These are phyloP conservation scores for Pantherophis guttatus DNA, from an alignment of 2,113 vertebrate species.

Conservation along the genomic window DNA sequence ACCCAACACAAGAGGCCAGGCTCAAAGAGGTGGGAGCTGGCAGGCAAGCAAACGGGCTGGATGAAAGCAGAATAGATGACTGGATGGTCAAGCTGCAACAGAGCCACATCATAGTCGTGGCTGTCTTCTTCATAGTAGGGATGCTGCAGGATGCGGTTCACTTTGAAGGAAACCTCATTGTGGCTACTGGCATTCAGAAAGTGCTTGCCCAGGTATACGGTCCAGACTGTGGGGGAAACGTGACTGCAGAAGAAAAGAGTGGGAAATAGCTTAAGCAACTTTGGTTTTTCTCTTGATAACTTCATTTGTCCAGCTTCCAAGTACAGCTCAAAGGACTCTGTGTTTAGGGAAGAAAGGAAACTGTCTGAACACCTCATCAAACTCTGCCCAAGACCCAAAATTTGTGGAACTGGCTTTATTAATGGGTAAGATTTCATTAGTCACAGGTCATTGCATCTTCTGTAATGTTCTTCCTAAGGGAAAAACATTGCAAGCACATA, in stretches of 20 bases:
- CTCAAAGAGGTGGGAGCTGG: slow-evolving; percentile 81
- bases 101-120: slow-evolving; percentile 88
- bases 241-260: slow-evolving; percentile 63
- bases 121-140: slow-evolving; percentile 84
- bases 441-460: neutral
- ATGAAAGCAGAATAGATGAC: slow-evolving; percentile 71
- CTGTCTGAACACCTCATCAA: neutral
- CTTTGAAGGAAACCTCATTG: slow-evolving; percentile 80
- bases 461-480: neutral
- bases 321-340: neutral
- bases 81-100: slow-evolving; percentile 83
- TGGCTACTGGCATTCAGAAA: slow-evolving; percentile 72
- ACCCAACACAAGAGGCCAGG: slow-evolving; percentile 89
- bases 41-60: slow-evolving; percentile 83
- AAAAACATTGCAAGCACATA: neutral
- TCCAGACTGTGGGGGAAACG: slow-evolving; percentile 82
- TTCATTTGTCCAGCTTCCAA: neutral
- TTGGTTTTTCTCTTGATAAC: neutral
- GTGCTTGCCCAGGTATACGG: slow-evolving; percentile 84
- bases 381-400: neutral
- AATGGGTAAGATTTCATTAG: neutral
- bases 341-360: neutral
- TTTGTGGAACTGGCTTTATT: neutral
- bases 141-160: slow-evolving; percentile 82
- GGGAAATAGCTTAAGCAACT: neutral